Evolutionary conservation across 2,888 invertebrate species (phyloP), one percentile per base, ranked within the genome.

Genomic region (Lithophane semibrunnea): DNA sequence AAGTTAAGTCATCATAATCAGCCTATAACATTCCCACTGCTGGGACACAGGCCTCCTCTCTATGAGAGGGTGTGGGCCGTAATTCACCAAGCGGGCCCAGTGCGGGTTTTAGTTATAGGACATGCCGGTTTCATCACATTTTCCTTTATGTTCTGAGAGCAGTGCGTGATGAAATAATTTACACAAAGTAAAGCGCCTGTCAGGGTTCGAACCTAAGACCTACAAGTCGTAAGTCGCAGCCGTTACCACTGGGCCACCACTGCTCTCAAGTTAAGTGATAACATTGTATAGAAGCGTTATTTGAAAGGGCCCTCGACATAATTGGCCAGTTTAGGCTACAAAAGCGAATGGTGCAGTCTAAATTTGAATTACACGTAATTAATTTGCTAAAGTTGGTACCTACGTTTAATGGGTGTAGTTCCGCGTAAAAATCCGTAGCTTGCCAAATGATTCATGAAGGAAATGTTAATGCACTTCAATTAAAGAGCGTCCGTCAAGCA

Each of bases 401-500:
- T 49, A 37, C n/a, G n/a, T 49, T 61, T 61, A 49, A 21, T 49
- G 0, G 5, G 24, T 24, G 29, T 44, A 47, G 21, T 65, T 78
- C 49, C 37, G 1, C 3, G 9, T 58, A 65, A 64, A 79, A 44
- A 9, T 37, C 12, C 5, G 44, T 24, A 54, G 12, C 58, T 47
- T 54, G 52, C 74, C 58, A 73, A 80, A 58, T 58, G 7, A 60
- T 58, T 58, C 3, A 56, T 65, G 44, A 21, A 74, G 75, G 60
- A 78, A 74, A 78, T 74, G 16, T 54, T 65, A 24, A 54, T 54
- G 81, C 65, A 66, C 58, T 78, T 78, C 37, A 44, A 47, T 64
- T 44, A 73, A 78, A 60, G 64, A 65, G 21, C 49, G 44, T 16
- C 21, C 21, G 37, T 61, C 49, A 10, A 24, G 56, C 29, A 52